A percentile compares a stretch with the other conserved stretches of the same genome.
phyloP scores from a whole-genome alignment of 2,113 vertebrate species.

The Zosterops japonicus region DNA sequence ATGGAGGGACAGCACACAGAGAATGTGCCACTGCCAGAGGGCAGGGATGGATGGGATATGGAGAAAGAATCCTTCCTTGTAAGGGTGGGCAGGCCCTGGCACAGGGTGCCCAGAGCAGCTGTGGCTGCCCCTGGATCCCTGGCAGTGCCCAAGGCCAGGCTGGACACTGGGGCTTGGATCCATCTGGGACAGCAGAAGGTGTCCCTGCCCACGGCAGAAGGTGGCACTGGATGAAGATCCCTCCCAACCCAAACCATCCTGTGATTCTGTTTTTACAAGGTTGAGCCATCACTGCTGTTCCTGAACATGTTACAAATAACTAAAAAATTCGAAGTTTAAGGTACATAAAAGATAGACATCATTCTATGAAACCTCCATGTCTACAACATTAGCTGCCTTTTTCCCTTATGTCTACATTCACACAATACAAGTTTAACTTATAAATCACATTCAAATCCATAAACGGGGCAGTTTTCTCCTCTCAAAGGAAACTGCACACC shows the following conservation, averaged over 20 bases:
- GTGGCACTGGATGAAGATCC: too few species aligned
- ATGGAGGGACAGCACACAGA: background rate
- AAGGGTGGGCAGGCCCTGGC: fast-evolving
- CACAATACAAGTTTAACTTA: background rate
- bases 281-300: background rate
- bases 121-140: background rate
- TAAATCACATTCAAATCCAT: background rate
- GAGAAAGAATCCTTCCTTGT: background rate
- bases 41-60: fast-evolving
- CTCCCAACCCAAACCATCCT: too few species aligned
- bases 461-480: background rate
- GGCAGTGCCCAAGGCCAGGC: background rate
- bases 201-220: background rate
- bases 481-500: background rate
- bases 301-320: background rate
- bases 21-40: background rate
- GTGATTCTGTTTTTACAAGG: background rate
- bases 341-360: background rate
- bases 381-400: background rate
- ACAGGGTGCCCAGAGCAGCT: background rate
- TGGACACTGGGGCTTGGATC: background rate
- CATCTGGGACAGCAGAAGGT: fast-evolving
- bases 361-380: fast-evolving
- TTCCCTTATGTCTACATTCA: background rate
- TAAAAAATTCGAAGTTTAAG: background rate